Evolutionary conservation across 2,113 vertebrate genomes (phyloP), one percentile per base, ranked within the genome.

Genomic region (Acanthochromis polyacanthus): DNA sequence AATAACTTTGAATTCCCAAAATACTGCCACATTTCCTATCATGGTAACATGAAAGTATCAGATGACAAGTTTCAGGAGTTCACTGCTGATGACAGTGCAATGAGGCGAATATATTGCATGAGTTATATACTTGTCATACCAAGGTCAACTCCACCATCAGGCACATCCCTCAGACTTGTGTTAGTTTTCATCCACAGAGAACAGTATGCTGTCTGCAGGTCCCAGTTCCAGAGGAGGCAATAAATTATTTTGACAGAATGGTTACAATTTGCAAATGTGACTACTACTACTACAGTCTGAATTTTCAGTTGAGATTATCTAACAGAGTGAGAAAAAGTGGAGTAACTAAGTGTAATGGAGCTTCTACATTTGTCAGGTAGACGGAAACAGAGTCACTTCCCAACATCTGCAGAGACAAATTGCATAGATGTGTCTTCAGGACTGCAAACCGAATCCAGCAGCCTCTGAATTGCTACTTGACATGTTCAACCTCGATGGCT

Each of bases 181-280:
- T 16, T 69, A 45, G 63, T 38, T 63, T 71, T 69, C 36, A 16
- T 25, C 20, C 71, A 45, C 22, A 15, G 32, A 64, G 64, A 77
- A 75, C 63, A 60, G 45, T 53, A 55, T 11, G 63, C 36, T 4
- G 4, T 82, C 45, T 59, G 36, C 69, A 55, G 7, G 16, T 72
- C 71, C 78, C 67, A 81, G 57, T 72, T 88, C 36, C 74, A 81
- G 51, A 48, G 8, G 19, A 0, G 48, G 61, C 40, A 52, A 66
- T 76, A 59, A 64, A 46, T 83, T 57, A 80, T 59, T 71, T 28
- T 83, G 60, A 81, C 65, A 15, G 65, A 65, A 59, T 51, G 51
- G 76, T 71, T 30, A 60, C 75, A 66, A 7, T 51, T 48, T 48
- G 22, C 56, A 60, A 61, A 64, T 56, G 19, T 64, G 61, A 66